A percentile compares a stretch with the other conserved stretches of the same genome.
These are phyloP conservation scores for Liparis tanakae DNA, from an alignment of 2,797 vertebrate genomes.

Conservation along the genomic window DNA sequence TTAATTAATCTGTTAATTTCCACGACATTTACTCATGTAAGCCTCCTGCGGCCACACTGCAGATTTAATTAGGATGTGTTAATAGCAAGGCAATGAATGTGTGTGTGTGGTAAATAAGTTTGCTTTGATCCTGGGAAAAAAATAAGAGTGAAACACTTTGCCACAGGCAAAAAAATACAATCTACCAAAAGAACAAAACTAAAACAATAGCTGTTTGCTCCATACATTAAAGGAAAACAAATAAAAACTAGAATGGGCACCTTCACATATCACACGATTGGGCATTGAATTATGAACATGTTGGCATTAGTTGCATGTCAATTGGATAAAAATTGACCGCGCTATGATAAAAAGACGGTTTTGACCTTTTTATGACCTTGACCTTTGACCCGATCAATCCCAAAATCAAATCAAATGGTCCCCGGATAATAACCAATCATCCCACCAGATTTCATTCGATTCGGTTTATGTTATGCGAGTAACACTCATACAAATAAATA, in stretches of 20 bases:
- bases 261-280: no score
- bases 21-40: not conserved
- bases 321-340: no score
- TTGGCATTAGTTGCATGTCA: no score
- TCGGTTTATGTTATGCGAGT: no score
- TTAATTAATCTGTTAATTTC: not conserved
- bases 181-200: slow-evolving; percentile 40
- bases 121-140: slow-evolving; percentile 61
- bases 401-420: no score
- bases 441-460: no score
- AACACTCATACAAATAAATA: no score
- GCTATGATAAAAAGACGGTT: no score
- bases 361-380: no score
- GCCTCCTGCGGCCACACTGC: not conserved
- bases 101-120: slow-evolving; percentile 17
- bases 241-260: not conserved
- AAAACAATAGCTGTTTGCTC: slow-evolving; percentile 34
- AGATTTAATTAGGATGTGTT: slow-evolving; percentile 41
- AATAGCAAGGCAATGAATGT: slow-evolving; percentile 21
- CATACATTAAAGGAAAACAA: not conserved
- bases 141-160: not conserved
- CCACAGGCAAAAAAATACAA: slow-evolving; percentile 51
- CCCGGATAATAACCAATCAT: no score
- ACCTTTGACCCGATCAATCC: no score
- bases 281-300: no score